Percentiles rank a stretch among this genome's conserved stretches.
Conservation (phyloP, 2,113 vertebrate genomes). For the Cercopithecus mona region DNA sequence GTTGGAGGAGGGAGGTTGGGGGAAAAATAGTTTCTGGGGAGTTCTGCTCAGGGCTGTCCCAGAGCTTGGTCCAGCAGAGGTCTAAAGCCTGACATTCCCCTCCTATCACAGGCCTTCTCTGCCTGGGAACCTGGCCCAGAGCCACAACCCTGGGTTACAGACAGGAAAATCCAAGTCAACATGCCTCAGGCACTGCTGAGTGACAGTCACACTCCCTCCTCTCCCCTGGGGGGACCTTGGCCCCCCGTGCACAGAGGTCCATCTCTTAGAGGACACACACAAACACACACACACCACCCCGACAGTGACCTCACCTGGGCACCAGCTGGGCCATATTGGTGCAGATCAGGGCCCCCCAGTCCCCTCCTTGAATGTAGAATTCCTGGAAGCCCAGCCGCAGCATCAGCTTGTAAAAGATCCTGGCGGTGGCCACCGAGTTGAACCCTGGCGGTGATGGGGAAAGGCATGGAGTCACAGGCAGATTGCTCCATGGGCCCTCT, state of each 20-base stretch:
- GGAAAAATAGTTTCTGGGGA: background rate
- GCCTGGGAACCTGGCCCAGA: background rate
- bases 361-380: constrained; percentile 87
- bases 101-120: background rate
- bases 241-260: accelerated
- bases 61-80: background rate
- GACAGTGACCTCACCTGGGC: constrained; percentile 80
- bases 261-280: accelerated
- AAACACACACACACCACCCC: accelerated
- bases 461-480: accelerated
- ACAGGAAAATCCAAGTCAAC: accelerated
- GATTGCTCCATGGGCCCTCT: background rate
- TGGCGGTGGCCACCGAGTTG: constrained; percentile 77
- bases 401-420: constrained; percentile 88
- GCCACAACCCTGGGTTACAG: background rate
- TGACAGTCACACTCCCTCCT: background rate
- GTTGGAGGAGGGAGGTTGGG: too few relatives aligned
- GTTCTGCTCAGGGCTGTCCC: background rate
- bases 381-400: constrained; percentile 82
- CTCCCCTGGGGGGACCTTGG: background rate
- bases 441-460: constrained; percentile 72
- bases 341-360: constrained; percentile 85
- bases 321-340: constrained; percentile 87
- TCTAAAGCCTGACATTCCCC: background rate
- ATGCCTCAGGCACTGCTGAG: background rate